Conservation (phyloP, 2,888 invertebrate species). For the Agriopis leucophaearia region DNA sequence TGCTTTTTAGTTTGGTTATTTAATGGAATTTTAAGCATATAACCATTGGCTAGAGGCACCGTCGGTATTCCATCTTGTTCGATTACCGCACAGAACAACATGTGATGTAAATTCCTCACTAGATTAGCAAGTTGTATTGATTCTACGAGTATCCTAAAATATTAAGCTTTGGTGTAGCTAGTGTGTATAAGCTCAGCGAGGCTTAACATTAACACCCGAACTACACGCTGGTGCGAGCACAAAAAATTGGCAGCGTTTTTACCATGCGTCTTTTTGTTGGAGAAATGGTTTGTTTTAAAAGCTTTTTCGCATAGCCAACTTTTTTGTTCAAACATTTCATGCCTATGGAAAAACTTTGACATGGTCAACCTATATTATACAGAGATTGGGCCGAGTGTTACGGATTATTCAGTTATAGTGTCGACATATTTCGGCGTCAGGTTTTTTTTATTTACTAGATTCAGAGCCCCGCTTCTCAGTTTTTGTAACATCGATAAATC, state of each 20-base stretch:
- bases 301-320: constrained; percentile 45
- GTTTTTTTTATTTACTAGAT: neutral
- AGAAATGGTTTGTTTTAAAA: constrained; percentile 47
- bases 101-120: no score
- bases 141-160: neutral
- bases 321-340: constrained; percentile 43
- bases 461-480: neutral
- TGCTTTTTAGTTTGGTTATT: neutral
- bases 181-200: neutral
- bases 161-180: no score
- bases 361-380: constrained; percentile 30
- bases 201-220: constrained; percentile 9
- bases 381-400: neutral
- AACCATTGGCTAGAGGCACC: no score
- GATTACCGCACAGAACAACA: no score
- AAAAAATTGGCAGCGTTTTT: constrained; percentile 31
- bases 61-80: no score
- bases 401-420: constrained; percentile 7
- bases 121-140: no score
- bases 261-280: constrained; percentile 31
- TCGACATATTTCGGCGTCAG: neutral
- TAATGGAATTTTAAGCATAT: neutral
- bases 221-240: constrained; percentile 6
- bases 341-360: constrained; percentile 42
- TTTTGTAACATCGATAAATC: no score